These are phyloP conservation scores for Glossophaga mutica DNA, from an alignment of 2,797 vertebrate species.

Conservation along the genomic window DNA sequence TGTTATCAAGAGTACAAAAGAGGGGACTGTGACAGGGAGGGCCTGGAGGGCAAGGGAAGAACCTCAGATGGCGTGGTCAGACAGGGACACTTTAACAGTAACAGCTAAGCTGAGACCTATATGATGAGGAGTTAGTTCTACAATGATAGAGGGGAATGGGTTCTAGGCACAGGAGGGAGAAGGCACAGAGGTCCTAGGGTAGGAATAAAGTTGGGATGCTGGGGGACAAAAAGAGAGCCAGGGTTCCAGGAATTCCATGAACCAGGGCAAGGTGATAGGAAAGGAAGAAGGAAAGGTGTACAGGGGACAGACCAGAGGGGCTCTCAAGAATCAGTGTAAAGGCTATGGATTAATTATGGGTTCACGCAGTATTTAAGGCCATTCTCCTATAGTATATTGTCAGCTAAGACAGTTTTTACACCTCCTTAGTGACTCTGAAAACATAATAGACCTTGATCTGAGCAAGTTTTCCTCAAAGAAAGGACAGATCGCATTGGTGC, in stretches of 20 bases:
- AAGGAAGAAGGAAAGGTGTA: neutral
- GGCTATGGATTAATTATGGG: neutral
- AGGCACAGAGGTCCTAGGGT: neutral
- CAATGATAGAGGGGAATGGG: neutral
- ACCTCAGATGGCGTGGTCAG: neutral
- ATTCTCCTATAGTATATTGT: neutral
- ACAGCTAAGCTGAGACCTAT: neutral
- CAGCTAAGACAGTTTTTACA: neutral
- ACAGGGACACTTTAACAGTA: neutral
- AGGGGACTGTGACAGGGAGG: neutral
- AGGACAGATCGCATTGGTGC: neutral
- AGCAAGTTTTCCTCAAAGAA: conserved; percentile 1
- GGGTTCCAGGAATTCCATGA: neutral
- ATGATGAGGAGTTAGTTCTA: neutral
- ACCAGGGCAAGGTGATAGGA: neutral
- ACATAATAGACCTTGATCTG: neutral
- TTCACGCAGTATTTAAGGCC: neutral
- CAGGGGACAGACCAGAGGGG: neutral
- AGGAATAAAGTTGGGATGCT: neutral
- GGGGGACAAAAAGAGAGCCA: neutral
- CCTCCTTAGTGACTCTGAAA: neutral
- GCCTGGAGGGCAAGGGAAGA: neutral
- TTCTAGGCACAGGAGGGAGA: neutral
- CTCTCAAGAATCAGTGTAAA: neutral
- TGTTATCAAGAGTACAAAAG: neutral